Evolutionary conservation across 2,113 vertebrate genomes (phyloP), one percentile per base, ranked within the genome.

Genomic region (Barbus barbus): DNA sequence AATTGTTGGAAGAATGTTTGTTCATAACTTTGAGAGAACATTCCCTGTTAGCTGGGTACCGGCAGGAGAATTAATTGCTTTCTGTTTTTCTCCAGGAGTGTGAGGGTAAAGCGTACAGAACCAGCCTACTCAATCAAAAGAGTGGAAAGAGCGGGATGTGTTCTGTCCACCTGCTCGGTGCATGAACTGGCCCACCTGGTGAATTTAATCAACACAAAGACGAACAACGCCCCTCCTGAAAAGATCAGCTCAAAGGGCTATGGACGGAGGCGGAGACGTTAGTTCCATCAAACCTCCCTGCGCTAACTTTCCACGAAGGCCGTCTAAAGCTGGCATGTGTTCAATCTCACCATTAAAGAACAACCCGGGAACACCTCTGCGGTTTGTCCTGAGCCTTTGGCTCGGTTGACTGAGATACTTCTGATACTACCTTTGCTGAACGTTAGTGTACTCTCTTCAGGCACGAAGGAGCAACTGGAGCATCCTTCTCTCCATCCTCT

Each of bases 241-340:
- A 97, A 97, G 88, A 93, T 97, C 22, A 91, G 94, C 69, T 86
- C 91, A 0, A 88, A 88, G 0, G 97, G 97, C 73, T 97, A 96
- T 11, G 97, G 97, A 4, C 95, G 96, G 41, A 94, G 96, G 22
- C 90, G 96, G 36, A 95, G 97, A 56, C 95, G 41, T 44, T 44
- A 44, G 96, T 60, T 93, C 93, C 75, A 0, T 63, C 65, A 72
- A 67, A 63, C 44, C 75, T 16, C 44, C 2, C 41, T 41, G 60
- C 46, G 67, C 85, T 53, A 2, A 18, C 33, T 11, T 73, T 72
- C 18, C 41, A n/a, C n/a, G n/a, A n/a, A n/a, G n/a, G n/a, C n/a
- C n/a, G n/a, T n/a, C n/a, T n/a, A n/a, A n/a, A n/a, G n/a, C n/a
- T n/a, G n/a, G n/a, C n/a, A n/a, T n/a, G n/a, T n/a, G n/a, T n/a